A percentile compares a stretch with the other conserved stretches of the same genome.
phyloP scores from a whole-genome alignment of 1,140 invertebrate species.

The Leptinotarsa undecemlineata region DNA sequence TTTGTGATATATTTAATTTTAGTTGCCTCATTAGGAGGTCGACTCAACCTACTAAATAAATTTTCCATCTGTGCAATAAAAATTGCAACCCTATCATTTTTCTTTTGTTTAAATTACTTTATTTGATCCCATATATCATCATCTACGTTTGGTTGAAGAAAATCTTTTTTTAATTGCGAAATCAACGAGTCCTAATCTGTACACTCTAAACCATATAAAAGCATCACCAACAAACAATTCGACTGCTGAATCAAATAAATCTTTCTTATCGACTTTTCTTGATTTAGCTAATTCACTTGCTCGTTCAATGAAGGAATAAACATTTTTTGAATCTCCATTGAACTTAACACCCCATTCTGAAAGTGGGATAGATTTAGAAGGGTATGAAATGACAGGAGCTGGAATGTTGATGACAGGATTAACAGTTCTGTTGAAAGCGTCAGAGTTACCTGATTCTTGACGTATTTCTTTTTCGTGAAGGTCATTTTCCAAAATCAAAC shows the following conservation, averaged over 20 bases:
- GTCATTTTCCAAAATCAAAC: not conserved
- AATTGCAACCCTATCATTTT: not conserved
- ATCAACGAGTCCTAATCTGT: not conserved
- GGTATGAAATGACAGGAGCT: not conserved
- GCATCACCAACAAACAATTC: conserved; percentile 12
- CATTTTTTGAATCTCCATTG: conserved; percentile 1
- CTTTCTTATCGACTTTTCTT: not conserved
- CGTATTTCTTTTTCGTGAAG: not conserved
- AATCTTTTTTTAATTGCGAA: not conserved
- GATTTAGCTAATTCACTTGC: conserved; percentile 3
- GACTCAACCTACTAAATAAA: conserved; percentile 3
- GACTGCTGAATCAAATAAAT: conserved; percentile 7
- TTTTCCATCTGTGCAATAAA: conserved; percentile 9
- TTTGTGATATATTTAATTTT: conserved; percentile 14
- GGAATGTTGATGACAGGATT: not conserved
- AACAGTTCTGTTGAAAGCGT: not conserved
- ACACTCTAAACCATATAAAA: not conserved
- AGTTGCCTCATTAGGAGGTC: not conserved
- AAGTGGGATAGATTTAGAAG: not conserved
- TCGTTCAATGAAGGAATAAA: conserved; percentile 3
- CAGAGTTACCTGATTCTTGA: not conserved
- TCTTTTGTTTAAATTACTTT: not conserved
- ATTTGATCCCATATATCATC: conserved; percentile 16
- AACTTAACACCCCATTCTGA: conserved; percentile 1
- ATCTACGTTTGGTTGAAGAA: not conserved